These are phyloP conservation scores for Paedocypris sp. DNA, from an alignment of 2,113 vertebrate species.

Conservation along the genomic window DNA sequence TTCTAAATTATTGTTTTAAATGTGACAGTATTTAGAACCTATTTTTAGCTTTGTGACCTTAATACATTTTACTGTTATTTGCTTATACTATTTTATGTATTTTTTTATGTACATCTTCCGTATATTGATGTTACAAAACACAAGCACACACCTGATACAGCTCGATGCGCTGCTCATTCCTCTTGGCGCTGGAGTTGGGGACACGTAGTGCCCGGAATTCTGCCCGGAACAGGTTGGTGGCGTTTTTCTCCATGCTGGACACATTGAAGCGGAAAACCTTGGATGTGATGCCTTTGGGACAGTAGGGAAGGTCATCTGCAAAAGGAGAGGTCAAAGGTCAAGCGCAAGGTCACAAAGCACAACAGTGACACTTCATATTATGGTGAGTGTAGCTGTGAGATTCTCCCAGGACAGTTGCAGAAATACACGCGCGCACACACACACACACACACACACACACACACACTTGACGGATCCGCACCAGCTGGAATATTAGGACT, in stretches of 20 bases:
- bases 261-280: constrained; percentile 93
- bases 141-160: constrained; percentile 80
- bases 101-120: not conserved
- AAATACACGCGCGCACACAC: too few species aligned
- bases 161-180: constrained; percentile 86
- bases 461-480: too few species aligned
- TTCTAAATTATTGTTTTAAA: too few species aligned
- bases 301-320: constrained; percentile 79
- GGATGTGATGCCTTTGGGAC: constrained; percentile 84
- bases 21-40: too few species aligned
- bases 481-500: constrained; percentile 23
- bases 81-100: too few species aligned
- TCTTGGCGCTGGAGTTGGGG: constrained; percentile 77
- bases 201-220: constrained; percentile 87
- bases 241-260: constrained; percentile 89
- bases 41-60: too few species aligned
- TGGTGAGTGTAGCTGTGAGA: too few species aligned
- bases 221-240: constrained; percentile 88
- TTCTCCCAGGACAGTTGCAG: too few species aligned
- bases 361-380: too few species aligned
- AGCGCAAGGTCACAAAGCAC: not conserved
- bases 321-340: constrained; percentile 40
- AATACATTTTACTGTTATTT: too few species aligned
- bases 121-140: constrained; percentile 29
- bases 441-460: too few species aligned